These are phyloP conservation scores for Ciconia nigra DNA, from an alignment of 2,797 vertebrate genomes.

Conservation along the genomic window DNA sequence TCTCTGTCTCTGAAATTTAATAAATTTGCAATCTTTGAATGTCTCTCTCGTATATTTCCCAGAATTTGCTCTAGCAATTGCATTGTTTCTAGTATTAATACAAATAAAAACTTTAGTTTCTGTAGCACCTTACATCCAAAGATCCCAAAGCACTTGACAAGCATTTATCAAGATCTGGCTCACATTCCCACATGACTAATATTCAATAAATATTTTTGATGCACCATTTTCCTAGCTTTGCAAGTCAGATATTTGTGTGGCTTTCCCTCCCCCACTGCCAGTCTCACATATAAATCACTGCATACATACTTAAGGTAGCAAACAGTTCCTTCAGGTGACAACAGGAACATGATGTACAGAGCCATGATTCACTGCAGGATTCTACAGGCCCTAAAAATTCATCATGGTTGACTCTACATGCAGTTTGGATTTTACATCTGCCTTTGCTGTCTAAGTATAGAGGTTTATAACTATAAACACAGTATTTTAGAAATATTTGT, in stretches of 20 bases:
- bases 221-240: not conserved
- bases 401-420: not conserved
- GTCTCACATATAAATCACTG: constrained; percentile 49
- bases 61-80: not conserved
- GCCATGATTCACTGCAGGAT: not conserved
- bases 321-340: constrained; percentile 1
- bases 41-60: not conserved
- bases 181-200: not conserved
- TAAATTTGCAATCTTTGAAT: constrained; percentile 7
- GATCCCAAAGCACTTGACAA: not conserved
- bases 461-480: constrained; percentile 15
- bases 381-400: not conserved
- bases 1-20: not conserved
- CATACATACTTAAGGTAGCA: not conserved
- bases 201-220: not conserved
- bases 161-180: not conserved
- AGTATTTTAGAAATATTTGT: constrained; percentile 21
- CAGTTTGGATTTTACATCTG: constrained; percentile 9
- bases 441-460: constrained; percentile 3
- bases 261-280: not conserved
- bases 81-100: not conserved
- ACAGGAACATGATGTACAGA: not conserved
- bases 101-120: not conserved
- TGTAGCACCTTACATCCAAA: not conserved
- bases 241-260: not conserved